Evolutionary conservation across 1,140 invertebrate genomes (phyloP), one percentile per base, ranked within the genome.

Genomic region (Diploscapter pachys): DNA sequence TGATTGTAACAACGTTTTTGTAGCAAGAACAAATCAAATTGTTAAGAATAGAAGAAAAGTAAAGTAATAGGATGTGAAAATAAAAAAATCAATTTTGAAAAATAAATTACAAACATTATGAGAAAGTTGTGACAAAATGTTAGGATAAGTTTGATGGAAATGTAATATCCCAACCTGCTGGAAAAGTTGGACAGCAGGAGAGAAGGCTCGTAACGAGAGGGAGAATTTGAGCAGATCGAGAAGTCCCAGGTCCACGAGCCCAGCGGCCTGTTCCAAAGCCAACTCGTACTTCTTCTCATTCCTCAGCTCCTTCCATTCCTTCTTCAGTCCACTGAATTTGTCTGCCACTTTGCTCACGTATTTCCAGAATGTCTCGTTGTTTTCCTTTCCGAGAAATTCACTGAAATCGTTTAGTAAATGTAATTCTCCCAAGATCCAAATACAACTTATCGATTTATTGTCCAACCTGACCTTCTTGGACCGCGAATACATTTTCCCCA

Each of bases 351-450:
- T 73, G 52, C 72, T 70, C 5, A 83, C 53, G 55, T 77, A 83
- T 53, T 73, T 64, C 71, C 75, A 85, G 62, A 83, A 85, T 11
- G 54, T 49, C 54, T 71, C 73, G 49, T 80, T 76, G 50, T 63
- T 69, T 67, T 85, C 79, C n/a, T 73, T 52, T 3, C 77, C 82
- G 55, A 84, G 61, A 63, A 84, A 85, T 71, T 85, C 84, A 73
- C 82, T 83, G 72, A 72, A 84, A 76, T 31, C 31, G 13, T 59
- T 11, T 59, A 9, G 13, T 11, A 11, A 11, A 11, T 59, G 57
- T 9, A 59, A 59, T 13, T 59, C 13, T 59, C 13, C 57, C 13
- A 13, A 11, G 57, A 9, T 59, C 13, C 9, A 11, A 9, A 59
- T 59, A 59, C 9, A 11, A 59, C 13, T 59, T 59, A 11, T 11